These are phyloP conservation scores for Platysternon megacephalum DNA, from an alignment of 2,113 vertebrate genomes.

Conservation along the genomic window DNA sequence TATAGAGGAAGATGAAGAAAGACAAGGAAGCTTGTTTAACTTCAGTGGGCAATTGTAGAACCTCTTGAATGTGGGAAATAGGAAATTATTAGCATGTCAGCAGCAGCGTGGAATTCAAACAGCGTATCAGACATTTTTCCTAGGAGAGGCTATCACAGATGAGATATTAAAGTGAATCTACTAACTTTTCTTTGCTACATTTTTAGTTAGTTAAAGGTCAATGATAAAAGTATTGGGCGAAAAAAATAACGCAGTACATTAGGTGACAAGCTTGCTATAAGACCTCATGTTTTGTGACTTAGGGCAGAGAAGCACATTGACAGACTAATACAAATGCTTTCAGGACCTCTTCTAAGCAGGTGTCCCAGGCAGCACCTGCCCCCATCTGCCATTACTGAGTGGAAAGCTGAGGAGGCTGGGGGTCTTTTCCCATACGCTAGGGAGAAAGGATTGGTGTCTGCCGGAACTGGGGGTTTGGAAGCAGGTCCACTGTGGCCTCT, in stretches of 20 bases:
- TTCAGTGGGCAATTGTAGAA: background rate
- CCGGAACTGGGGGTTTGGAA: background rate
- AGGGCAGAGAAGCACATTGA: background rate
- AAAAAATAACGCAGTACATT: background rate
- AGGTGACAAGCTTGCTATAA: background rate
- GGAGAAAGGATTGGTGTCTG: background rate
- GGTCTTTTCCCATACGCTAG: background rate
- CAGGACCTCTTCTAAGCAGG: background rate
- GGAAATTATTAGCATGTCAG: background rate
- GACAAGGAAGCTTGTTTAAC: background rate
- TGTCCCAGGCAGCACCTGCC: background rate
- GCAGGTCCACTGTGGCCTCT: background rate
- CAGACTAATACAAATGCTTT: background rate
- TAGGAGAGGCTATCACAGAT: background rate
- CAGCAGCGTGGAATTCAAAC: background rate
- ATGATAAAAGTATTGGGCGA: background rate
- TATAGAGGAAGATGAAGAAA: background rate
- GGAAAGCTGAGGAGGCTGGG: background rate
- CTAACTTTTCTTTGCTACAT: background rate
- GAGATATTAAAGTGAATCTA: background rate
- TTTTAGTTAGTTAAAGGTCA: background rate
- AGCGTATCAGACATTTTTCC: background rate
- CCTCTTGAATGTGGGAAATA: background rate
- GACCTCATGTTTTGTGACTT: background rate
- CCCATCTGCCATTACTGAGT: background rate